Evolutionary conservation across 2,113 vertebrate species (phyloP), one percentile per base, ranked within the genome.

Genomic region (Centropristis striata): DNA sequence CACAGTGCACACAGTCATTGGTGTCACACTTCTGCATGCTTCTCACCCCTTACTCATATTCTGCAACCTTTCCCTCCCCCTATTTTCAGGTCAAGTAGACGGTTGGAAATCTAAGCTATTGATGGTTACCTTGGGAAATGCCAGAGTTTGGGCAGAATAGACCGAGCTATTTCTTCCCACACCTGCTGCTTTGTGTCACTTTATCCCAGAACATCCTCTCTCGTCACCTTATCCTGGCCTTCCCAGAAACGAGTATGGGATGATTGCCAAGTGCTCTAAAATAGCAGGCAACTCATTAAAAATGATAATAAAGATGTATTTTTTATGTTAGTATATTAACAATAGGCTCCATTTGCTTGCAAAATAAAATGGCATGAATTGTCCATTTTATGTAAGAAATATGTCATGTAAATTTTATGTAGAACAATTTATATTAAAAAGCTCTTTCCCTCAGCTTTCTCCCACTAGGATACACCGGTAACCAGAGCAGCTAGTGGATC

Each of bases 91-190:
- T 88, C 67, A 83, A 51, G 51, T 60, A 63, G 83, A 78, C 61
- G 3, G 85, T 77, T 88, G 80, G 89, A 92, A 92, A 93, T 83
- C 88, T 36, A 87, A 91, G 80, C 89, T 87, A 86, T 28, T 69
- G 71, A 90, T 87, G 73, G 78, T 51, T 73, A 78, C 90, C 85
- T 88, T 86, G 91, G 88, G 87, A 93, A 90, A 91, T 73, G 83
- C 75, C 74, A 75, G 63, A 46, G 49, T 81, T 81, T 37, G 39
- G 64, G 39, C 37, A 77, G 87, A 88, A 86, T 67, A 83, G 66
- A 73, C 28, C 1, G 9, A 81, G 63, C 61, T 61, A 78, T 78
- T 82, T 88, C 69, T 86, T 90, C 90, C 88, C 91, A 92, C 89
- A 94, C 89, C 82, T 90, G 86, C 74, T 74, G 79, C 78, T 76